Evolutionary conservation across 2,113 vertebrate genomes (phyloP), one percentile per base, ranked within the genome.

Genomic region (Colistium nudipinnis): DNA sequence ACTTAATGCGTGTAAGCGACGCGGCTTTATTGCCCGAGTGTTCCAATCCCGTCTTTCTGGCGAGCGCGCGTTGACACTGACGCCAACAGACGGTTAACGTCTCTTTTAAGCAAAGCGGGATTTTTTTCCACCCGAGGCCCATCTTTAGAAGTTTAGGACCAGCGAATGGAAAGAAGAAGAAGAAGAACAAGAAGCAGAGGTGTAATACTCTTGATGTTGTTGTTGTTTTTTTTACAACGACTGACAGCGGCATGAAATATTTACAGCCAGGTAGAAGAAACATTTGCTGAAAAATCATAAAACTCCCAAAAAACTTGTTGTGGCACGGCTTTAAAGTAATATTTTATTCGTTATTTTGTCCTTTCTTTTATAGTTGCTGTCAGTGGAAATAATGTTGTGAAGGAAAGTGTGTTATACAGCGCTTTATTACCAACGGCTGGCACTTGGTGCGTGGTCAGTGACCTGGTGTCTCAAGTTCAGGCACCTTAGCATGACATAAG

Each of bases 61-160:
- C 51, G 65, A 76, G 64, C 75, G 56, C 19, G 53, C 70, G 71
- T 70, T 90, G 86, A 91, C 81, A 60, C 10, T 90, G 87, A 91
- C 84, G 70, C 74, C 74, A 62, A 74, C 78, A 80, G 90, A 90
- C 89, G 83, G 82, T 73, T 57, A 62, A 84, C 80, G 79, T 85
- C 74, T 88, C 78, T 59, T 57, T 65, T 76, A 88, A 88, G 85
- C 84, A 88, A 84, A 87, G 60, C 64, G 36, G 74, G 61, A 16
- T 68, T 81, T 87, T 77, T 68, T 81, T 87, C 75, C 76, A 83
- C 86, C 79, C 63, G 39, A 56, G 76, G 82, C 71, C 67, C 57
- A 82, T 85, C 81, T 87, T 89, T 83, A n/a, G 75, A 88, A 82
- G 84, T 87, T 80, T 73, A 68, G 60, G 74, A 74, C 76, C 70